phyloP scores from a whole-genome alignment of 2,888 invertebrate genomes.

The Pimpla rufipes region DNA sequence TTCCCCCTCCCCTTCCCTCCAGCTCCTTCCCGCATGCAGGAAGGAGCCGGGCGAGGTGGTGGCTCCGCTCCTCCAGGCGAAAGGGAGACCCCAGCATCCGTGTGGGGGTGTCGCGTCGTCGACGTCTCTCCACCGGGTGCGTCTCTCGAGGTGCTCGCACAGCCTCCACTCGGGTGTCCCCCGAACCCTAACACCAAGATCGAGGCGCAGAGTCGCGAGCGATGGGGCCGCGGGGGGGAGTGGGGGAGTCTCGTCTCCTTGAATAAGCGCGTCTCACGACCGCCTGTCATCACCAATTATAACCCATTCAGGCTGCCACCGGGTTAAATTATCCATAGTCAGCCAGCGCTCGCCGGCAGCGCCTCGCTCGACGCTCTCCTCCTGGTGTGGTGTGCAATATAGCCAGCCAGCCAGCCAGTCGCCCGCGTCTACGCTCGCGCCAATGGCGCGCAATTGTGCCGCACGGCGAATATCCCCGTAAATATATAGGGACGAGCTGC shows the following conservation, averaged over 20 bases:
- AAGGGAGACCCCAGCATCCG: too few relatives aligned
- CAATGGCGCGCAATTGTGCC: slow-evolving; percentile 57
- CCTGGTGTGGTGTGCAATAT: neutral
- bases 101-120: neutral
- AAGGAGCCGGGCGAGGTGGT: neutral
- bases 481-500: slow-evolving; percentile 27
- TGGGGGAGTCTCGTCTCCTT: slow-evolving; percentile 54
- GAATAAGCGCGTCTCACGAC: slow-evolving; percentile 71
- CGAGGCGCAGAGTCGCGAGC: slow-evolving; percentile 26
- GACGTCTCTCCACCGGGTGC: slow-evolving; percentile 14
- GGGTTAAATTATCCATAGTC: slow-evolving; percentile 82
- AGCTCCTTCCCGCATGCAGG: too few relatives aligned
- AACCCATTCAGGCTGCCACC: slow-evolving; percentile 80
- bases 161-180: too few relatives aligned
- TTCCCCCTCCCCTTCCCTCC: neutral
- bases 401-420: slow-evolving; percentile 35
- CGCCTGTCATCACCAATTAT: slow-evolving; percentile 83
- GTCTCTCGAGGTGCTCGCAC: slow-evolving; percentile 35
- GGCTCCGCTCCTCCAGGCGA: too few relatives aligned
- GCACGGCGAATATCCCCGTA: slow-evolving; percentile 26
- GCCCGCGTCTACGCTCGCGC: slow-evolving; percentile 29
- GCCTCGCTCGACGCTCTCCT: slow-evolving; percentile 19
- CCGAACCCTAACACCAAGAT: slow-evolving; percentile 51
- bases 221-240: slow-evolving; percentile 35
- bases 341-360: slow-evolving; percentile 56